Conservation (phyloP, 2,797 vertebrate genomes). For the Pantherophis alleghaniensis region DNA sequence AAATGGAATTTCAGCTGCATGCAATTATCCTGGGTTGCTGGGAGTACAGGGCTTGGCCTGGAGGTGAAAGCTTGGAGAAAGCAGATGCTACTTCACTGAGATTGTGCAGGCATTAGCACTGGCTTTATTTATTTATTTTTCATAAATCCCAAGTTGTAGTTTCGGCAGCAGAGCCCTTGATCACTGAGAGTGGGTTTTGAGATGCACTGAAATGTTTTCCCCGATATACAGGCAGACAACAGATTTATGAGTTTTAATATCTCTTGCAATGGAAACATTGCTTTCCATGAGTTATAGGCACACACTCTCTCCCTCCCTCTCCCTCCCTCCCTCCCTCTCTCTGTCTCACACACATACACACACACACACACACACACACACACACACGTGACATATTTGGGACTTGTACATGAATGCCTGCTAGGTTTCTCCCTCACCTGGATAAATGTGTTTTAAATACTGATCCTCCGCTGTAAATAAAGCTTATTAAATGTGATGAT, state of each 20-base stretch:
- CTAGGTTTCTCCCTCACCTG: not conserved
- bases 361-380: not conserved
- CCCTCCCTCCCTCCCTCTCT: too few relatives aligned
- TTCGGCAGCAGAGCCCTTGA: constrained; percentile 8
- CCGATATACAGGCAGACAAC: not conserved
- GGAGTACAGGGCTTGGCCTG: not conserved
- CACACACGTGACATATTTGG: constrained; percentile 11
- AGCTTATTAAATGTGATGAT: not conserved
- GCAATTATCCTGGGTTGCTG: constrained; percentile 24
- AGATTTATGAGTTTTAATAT: constrained; percentile 34
- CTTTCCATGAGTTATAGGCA: not conserved
- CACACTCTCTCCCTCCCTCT: too few relatives aligned
- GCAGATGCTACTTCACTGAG: constrained; percentile 8
- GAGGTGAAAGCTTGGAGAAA: constrained; percentile 2
- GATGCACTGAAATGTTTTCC: not conserved
- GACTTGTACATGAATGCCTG: not conserved
- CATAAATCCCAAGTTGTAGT: constrained; percentile 22
- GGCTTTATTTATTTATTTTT: not conserved
- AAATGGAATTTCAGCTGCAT: not conserved
- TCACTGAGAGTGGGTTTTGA: not conserved
- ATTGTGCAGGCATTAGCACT: not conserved
- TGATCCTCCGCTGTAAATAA: not conserved
- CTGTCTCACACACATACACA: too few relatives aligned
- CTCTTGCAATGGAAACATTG: not conserved
- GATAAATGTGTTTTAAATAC: not conserved